Percentiles rank a stretch among this genome's conserved stretches.
phyloP scores from a whole-genome alignment of 2,888 invertebrate genomes.

The Entomobrya proxima region DNA sequence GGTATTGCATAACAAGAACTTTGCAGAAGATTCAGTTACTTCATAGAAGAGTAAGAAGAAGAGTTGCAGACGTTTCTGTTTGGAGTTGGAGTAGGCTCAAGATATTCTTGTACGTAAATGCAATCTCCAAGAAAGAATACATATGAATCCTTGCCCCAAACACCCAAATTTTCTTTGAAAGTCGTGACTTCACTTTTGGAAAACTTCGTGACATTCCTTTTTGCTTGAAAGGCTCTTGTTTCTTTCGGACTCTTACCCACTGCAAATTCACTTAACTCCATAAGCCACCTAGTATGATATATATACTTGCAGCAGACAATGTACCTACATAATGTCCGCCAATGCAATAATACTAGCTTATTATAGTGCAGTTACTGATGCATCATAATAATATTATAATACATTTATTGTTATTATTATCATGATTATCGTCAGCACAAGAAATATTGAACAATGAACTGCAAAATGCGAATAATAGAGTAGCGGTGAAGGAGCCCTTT shows the following conservation, averaged over 20 bases:
- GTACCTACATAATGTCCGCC: background rate
- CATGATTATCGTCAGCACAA: background rate
- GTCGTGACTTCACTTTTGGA: slow-evolving; percentile 61
- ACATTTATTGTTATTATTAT: slow-evolving; percentile 25
- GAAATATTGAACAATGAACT: slow-evolving; percentile 33
- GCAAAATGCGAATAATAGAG: slow-evolving; percentile 30
- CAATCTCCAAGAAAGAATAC: slow-evolving; percentile 39
- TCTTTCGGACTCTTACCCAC: background rate
- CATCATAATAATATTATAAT: slow-evolving; percentile 20
- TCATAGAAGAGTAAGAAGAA: no score
- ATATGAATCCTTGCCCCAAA: slow-evolving; percentile 62
- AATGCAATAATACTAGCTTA: background rate
- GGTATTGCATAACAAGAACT: background rate
- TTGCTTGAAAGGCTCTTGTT: background rate
- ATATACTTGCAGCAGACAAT: no score
- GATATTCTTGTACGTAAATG: background rate
- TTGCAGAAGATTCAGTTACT: background rate
- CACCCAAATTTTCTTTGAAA: slow-evolving; percentile 51
- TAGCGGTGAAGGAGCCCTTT: background rate
- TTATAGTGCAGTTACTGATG: slow-evolving; percentile 4
- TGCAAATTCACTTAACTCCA: background rate
- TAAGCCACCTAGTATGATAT: no score
- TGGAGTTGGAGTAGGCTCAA: no score
- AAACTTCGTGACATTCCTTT: slow-evolving; percentile 55
- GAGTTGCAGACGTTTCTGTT: no score